Base-by-base conservation (phyloP, 2,113 vertebrate genomes). In the Menidia beryllina region DNA sequence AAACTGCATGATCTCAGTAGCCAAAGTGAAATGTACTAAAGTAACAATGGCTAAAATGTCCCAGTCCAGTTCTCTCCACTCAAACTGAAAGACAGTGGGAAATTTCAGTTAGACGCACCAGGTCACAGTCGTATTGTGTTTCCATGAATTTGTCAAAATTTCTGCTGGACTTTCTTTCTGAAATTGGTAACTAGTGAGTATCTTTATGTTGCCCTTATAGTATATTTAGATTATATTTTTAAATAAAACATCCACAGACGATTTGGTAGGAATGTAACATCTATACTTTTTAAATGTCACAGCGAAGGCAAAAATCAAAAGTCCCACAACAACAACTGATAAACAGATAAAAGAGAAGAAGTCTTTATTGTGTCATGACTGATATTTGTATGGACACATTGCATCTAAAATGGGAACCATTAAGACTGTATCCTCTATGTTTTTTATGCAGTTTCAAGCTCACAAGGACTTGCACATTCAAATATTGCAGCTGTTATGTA, bases 1-100 rank as follows among this genome's bases (percentile, higher is more conserved):
- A 47, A 74, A 43, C 13, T 25, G 20, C 5, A 63, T 23, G 47
- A 76, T 38, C 23, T 72, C 20, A 36, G 5, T 51, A 27, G 20
- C 13, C 6, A 24, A 60, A 49, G 3, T 24, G 13, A 79, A 65
- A 47, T 20, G 14, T 19, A 48, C 2, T 49, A 17, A 41, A 30
- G 7, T 21, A 13, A 52, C 11, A 41, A 34, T 65, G 17, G 11
- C 34, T 20, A 17, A 50, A 24, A 50, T 50, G 7, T n/a, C 59
- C 26, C 26, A 43, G 17, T 26, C n/a, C 30, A n/a, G 26, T 25
- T 41, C 5, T 41, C 8, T 10, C 10, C 39, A 2, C 6, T 5
- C 23, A 24, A 20, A 23, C 20, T 20, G 19, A 27, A 25, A 47
- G n/a, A 48, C 41, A 47, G 9, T 23, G n/a, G 11, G 11, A 24